Evolutionary conservation across 2,797 vertebrate species (phyloP).

Genomic region (Glyptemys insculpta): DNA sequence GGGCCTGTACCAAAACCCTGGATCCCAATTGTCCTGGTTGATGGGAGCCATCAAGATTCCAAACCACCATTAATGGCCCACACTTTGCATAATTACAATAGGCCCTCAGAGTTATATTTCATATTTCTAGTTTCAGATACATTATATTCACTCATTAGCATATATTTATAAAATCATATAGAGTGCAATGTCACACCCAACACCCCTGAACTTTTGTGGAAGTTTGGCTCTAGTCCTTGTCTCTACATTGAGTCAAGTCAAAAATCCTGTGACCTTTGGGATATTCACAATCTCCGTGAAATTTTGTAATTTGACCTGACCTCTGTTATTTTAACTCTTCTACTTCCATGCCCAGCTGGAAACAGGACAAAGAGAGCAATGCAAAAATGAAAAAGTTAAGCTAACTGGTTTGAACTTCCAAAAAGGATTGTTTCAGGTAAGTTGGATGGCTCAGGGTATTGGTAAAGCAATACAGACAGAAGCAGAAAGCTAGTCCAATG

Average conservation of each 20-base stretch:
- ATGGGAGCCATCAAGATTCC: too few species aligned
- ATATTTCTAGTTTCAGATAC: too few species aligned
- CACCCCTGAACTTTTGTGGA: neutral
- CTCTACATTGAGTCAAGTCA: neutral
- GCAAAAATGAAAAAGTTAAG: neutral
- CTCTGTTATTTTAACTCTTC: neutral
- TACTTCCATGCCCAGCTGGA: neutral
- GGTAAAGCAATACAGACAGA: neutral
- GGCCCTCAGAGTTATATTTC: too few species aligned
- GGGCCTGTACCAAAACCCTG: neutral
- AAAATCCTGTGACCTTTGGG: neutral
- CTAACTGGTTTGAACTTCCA: neutral
- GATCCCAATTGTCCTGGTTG: neutral
- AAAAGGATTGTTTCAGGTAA: neutral
- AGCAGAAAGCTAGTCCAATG: neutral
- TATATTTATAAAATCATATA: too few species aligned
- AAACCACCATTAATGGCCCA: too few species aligned
- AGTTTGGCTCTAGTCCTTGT: neutral
- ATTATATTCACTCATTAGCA: too few species aligned
- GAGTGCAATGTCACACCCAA: too few species aligned
- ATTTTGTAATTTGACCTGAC: neutral
- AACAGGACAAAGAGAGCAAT: neutral
- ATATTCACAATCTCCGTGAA: neutral
- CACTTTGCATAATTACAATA: too few species aligned
- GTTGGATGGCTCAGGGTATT: neutral